These are phyloP conservation scores for Nannospalax galili DNA, from an alignment of 2,113 vertebrate species.

Conservation along the genomic window DNA sequence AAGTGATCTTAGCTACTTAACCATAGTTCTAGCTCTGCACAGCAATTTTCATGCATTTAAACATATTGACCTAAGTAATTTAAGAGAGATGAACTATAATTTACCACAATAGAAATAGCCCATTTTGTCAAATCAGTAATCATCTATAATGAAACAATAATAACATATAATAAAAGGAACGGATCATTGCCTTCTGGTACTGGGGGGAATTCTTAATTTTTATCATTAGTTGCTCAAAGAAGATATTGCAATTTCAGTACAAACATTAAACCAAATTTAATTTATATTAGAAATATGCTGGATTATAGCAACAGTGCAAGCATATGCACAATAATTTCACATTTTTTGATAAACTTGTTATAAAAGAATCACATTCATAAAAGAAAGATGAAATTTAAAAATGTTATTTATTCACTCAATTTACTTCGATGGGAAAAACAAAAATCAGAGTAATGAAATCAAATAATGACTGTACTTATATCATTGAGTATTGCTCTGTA, in stretches of 20 bases:
- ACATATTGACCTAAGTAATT: background rate
- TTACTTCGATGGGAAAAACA: constrained; percentile 12
- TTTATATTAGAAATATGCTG: background rate
- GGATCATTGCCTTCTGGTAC: background rate
- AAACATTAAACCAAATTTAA: background rate
- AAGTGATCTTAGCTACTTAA: no score
- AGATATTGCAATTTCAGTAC: background rate
- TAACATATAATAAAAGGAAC: constrained; percentile 2
- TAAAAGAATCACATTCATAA: background rate
- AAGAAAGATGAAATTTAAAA: background rate
- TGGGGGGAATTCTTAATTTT: constrained; percentile 1
- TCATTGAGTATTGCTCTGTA: background rate
- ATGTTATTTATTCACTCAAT: background rate
- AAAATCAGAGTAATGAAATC: constrained; percentile 9
- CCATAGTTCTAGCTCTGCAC: background rate
- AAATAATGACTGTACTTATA: background rate
- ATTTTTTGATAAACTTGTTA: background rate
- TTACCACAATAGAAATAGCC: background rate
- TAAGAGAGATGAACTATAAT: background rate
- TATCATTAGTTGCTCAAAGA: background rate
- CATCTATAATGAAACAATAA: background rate
- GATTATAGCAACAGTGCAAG: background rate
- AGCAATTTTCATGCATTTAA: background rate
- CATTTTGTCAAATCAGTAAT: constrained; percentile 8
- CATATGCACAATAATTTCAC: background rate